These are phyloP conservation scores for Drosophila simulans DNA, from an alignment of 1,140 invertebrate genomes.

Conservation along the genomic window DNA sequence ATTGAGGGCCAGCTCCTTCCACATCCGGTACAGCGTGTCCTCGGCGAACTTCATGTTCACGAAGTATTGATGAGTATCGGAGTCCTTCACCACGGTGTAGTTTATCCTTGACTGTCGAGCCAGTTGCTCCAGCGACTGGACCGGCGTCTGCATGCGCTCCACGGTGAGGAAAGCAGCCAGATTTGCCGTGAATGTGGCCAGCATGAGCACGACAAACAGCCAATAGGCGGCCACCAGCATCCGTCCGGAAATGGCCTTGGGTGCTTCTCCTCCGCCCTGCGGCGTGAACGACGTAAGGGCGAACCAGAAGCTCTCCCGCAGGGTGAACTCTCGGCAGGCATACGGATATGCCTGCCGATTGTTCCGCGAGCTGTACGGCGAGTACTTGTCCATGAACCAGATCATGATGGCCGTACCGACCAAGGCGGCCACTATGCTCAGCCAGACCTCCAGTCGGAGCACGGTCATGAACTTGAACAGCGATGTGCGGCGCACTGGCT, in stretches of 20 bases:
- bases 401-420: constrained; percentile 94
- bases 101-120: constrained; percentile 94
- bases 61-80: constrained; percentile 93
- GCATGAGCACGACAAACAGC: constrained; percentile 96
- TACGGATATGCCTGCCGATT: constrained; percentile 93
- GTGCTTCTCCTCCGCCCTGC: constrained; percentile 94
- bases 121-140: constrained; percentile 94
- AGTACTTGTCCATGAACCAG: constrained; percentile 95
- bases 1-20: constrained; percentile 95
- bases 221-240: constrained; percentile 96
- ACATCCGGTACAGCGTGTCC: constrained; percentile 93
- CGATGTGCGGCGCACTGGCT: constrained; percentile 92
- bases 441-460: constrained; percentile 93
- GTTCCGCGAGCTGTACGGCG: constrained; percentile 94
- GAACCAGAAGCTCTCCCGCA: constrained; percentile 97
- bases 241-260: constrained; percentile 92
- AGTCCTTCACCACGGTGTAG: constrained; percentile 94
- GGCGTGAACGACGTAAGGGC: constrained; percentile 96
- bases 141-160: constrained; percentile 96
- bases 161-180: constrained; percentile 98
- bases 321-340: constrained; percentile 92
- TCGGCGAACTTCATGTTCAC: constrained; percentile 96
- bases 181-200: constrained; percentile 98
- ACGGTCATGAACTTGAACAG: constrained; percentile 97
- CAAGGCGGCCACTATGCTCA: constrained; percentile 93